A percentile compares a stretch with the other conserved stretches of the same genome.
These are phyloP conservation scores for Nannospalax galili DNA, from an alignment of 2,113 vertebrate species.

Conservation along the genomic window DNA sequence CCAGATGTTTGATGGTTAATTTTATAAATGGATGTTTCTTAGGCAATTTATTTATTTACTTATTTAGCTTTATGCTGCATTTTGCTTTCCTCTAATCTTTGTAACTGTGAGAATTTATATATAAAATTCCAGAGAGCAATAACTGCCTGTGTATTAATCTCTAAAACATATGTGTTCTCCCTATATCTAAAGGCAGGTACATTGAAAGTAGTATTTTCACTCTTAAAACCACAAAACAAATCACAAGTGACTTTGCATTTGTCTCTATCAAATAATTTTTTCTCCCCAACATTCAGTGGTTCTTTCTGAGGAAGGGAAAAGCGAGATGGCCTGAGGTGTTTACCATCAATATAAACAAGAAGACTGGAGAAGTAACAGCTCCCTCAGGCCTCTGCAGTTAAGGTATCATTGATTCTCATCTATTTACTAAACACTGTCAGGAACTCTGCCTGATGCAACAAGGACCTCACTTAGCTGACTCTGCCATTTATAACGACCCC, in stretches of 20 bases:
- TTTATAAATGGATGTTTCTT: not conserved
- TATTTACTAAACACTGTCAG: conserved; percentile 69
- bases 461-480: not conserved
- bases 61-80: conserved; percentile 33
- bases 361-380: conserved; percentile 44
- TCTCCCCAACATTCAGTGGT: not conserved
- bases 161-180: not conserved
- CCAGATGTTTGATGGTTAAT: not conserved
- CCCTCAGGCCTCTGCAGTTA: not conserved
- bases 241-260: conserved; percentile 17
- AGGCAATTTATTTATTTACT: not conserved
- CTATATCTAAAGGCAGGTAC: conserved; percentile 14
- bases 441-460: conserved; percentile 27
- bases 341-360: conserved; percentile 42
- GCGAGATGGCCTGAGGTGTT: conserved; percentile 10
- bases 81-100: conserved; percentile 23
- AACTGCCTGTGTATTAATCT: not conserved
- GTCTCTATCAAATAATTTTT: conserved; percentile 38
- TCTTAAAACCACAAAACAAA: conserved; percentile 43
- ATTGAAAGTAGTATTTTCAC: conserved; percentile 31
- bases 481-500: conserved; percentile 53
- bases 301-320: conserved; percentile 58
- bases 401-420: conserved; percentile 58
- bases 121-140: not conserved
- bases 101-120: not conserved